These are phyloP conservation scores for Biston stratarius DNA, from an alignment of 2,888 invertebrate genomes.

Conservation along the genomic window DNA sequence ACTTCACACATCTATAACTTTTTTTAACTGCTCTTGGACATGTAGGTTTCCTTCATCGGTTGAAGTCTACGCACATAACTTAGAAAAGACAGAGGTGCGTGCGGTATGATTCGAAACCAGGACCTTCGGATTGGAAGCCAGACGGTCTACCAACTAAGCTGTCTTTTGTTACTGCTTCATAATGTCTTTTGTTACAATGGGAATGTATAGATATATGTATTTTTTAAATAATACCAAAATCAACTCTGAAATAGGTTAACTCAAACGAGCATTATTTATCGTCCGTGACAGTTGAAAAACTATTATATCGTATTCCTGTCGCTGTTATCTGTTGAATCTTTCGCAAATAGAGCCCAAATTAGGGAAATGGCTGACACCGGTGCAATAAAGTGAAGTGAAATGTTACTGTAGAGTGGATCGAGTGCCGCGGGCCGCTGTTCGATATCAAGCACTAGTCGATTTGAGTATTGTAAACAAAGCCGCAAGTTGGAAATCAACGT, in stretches of 20 bases:
- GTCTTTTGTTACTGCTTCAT: too few species aligned
- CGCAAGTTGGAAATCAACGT: conserved; percentile 65
- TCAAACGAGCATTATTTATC: conserved; percentile 2
- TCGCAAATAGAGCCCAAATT: conserved; percentile 44
- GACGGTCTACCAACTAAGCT: too few species aligned
- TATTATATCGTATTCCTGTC: conserved; percentile 13
- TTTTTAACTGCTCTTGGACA: too few species aligned
- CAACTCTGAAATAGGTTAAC: not conserved
- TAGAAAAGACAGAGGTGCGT: too few species aligned
- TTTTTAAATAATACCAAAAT: not conserved
- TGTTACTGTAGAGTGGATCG: conserved; percentile 57
- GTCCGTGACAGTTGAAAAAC: conserved; percentile 22
- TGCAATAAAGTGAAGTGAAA: conserved; percentile 45
- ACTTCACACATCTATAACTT: too few species aligned
- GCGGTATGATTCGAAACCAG: too few species aligned
- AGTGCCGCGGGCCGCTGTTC: conserved; percentile 59
- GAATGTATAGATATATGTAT: too few species aligned
- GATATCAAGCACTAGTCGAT: conserved; percentile 50
- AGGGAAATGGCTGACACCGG: conserved; percentile 41
- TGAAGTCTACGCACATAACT: too few species aligned
- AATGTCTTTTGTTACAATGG: too few species aligned
- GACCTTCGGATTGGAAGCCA: too few species aligned
- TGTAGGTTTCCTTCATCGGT: too few species aligned
- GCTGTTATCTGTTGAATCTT: conserved; percentile 32
- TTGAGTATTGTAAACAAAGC: conserved; percentile 72